Conservation (phyloP, 1,140 invertebrate species). For the Berghia stephanieae region DNA sequence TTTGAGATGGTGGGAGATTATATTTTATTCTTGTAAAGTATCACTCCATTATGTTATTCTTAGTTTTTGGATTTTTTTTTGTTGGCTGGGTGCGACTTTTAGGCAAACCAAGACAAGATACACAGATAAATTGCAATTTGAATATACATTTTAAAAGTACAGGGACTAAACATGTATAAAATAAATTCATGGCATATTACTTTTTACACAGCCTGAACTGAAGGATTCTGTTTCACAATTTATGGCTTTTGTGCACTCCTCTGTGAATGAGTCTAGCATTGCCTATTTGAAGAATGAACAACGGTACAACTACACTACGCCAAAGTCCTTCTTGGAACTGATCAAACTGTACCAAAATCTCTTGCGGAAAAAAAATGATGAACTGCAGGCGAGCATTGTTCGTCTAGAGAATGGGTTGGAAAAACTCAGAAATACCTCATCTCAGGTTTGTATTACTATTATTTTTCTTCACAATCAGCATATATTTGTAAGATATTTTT, state of each 20-base stretch:
- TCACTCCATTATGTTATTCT: too few relatives aligned
- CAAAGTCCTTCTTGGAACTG: conserved; percentile 95
- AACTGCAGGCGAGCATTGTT: conserved; percentile 83
- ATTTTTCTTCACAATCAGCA: too few relatives aligned
- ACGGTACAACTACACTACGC: conserved; percentile 95
- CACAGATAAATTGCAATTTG: too few relatives aligned
- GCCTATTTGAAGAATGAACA: conserved; percentile 87
- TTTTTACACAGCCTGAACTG: conserved; percentile 52
- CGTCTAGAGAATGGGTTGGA: conserved; percentile 93
- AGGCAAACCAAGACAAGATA: not conserved
- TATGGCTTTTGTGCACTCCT: conserved; percentile 93
- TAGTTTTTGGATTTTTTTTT: not conserved
- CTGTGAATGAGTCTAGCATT: conserved; percentile 89
- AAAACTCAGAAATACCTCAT: conserved; percentile 80
- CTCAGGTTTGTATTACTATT: conserved; percentile 78
- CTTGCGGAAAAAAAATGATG: conserved; percentile 81
- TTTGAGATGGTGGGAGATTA: too few relatives aligned
- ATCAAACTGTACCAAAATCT: conserved; percentile 91
- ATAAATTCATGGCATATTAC: too few relatives aligned
- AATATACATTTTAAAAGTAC: too few relatives aligned
- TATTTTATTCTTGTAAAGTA: too few relatives aligned
- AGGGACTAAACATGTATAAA: too few relatives aligned
- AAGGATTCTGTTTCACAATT: conserved; percentile 78
- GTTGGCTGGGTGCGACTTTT: not conserved
- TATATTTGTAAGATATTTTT: too few relatives aligned